phyloP scores from a whole-genome alignment of 37 sponge, comb jelly and placozoan genomes.

The Tethya wilhelma region DNA sequence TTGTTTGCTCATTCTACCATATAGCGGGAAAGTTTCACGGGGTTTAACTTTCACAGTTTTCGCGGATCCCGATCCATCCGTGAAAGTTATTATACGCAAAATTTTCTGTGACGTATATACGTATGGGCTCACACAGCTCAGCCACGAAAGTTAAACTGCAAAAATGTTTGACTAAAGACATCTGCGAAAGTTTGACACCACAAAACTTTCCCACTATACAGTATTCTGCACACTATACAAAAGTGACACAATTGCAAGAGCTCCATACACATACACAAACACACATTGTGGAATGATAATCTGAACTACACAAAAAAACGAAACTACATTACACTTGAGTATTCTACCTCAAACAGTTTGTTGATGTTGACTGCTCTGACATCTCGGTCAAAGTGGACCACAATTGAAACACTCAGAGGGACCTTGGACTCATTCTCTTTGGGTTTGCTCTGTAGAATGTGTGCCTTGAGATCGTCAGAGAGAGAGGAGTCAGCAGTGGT shows the following conservation, averaged over 20 bases:
- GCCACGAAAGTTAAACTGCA: too few species aligned
- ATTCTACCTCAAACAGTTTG: slow-evolving; percentile 73
- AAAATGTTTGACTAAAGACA: too few species aligned
- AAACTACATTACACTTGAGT: background rate
- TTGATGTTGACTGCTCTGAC: slow-evolving; percentile 57
- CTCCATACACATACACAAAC: background rate
- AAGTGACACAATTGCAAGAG: background rate
- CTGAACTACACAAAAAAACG: too few species aligned
- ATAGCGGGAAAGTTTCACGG: too few species aligned
- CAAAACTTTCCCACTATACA: too few species aligned
- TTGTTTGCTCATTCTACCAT: too few species aligned
- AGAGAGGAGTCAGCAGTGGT: background rate
- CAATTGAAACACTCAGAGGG: slow-evolving; percentile 27
- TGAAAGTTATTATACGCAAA: too few species aligned
- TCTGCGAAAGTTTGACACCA: too few species aligned
- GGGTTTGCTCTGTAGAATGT: slow-evolving; percentile 30
- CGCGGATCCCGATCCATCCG: too few species aligned
- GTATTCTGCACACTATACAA: background rate
- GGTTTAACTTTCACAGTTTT: too few species aligned
- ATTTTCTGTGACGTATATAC: too few species aligned
- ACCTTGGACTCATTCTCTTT: slow-evolving; percentile 12
- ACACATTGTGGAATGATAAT: background rate
- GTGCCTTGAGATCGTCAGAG: slow-evolving; percentile 21
- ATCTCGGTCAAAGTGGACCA: slow-evolving; percentile 53
- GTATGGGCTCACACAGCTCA: too few species aligned